Percentiles rank a stretch among this genome's conserved stretches.
Conservation (phyloP, 2,888 invertebrate species). For the Chloroclysta siterata region DNA sequence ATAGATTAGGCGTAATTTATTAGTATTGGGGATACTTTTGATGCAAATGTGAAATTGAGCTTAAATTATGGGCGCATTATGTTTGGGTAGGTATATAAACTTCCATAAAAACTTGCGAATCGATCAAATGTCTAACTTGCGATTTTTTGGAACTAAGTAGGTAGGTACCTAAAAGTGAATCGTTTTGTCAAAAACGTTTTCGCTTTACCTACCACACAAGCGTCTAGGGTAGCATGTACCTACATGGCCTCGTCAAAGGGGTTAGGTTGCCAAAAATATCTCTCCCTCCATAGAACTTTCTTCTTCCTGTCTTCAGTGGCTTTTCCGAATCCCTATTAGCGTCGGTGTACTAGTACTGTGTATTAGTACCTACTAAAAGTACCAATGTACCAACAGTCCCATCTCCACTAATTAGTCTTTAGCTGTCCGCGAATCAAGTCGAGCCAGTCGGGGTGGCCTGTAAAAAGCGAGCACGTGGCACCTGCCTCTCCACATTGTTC, state of each 20-base stretch:
- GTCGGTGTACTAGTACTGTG: too few species aligned
- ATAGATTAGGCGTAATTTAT: conserved; percentile 57
- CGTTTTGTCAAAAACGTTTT: too few species aligned
- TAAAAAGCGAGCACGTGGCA: conserved; percentile 74
- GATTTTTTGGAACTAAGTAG: too few species aligned
- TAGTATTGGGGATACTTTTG: conserved; percentile 29
- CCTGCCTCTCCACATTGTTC: conserved; percentile 71
- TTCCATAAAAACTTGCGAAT: too few species aligned
- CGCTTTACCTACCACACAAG: too few species aligned
- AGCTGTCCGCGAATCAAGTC: conserved; percentile 56
- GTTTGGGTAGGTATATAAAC: too few species aligned
- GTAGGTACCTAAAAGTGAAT: too few species aligned
- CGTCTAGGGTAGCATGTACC: too few species aligned
- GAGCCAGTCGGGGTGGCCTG: conserved; percentile 70
- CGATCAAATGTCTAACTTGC: too few species aligned
- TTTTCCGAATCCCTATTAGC: too few species aligned
- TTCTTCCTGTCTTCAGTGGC: not conserved
- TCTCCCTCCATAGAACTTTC: not conserved
- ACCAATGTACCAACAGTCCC: conserved; percentile 38
- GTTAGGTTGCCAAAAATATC: too few species aligned
- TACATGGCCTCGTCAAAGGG: too few species aligned
- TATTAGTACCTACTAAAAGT: not conserved
- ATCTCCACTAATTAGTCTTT: conserved; percentile 50
- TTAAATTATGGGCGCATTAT: conserved; percentile 7
- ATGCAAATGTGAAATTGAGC: conserved; percentile 24